Evolutionary conservation across 2,113 vertebrate genomes (phyloP).

Genomic region (Trochalopteron elliotii): DNA sequence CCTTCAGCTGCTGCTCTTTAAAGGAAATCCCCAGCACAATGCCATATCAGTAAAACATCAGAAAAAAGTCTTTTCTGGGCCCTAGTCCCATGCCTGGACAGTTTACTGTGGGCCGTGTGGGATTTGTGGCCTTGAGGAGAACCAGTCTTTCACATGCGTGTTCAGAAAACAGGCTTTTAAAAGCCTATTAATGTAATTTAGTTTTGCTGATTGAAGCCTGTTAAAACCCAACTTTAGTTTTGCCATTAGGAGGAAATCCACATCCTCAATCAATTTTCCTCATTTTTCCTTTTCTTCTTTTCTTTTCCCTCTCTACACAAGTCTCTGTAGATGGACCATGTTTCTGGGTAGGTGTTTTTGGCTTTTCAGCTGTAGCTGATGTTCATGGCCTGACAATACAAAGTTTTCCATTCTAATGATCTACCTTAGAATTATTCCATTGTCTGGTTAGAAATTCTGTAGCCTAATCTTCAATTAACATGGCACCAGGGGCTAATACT

Average conservation of each 20-base stretch:
- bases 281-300: accelerated
- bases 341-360: neutral
- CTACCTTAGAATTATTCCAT: neutral
- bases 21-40: neutral
- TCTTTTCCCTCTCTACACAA: neutral
- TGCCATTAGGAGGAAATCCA: neutral
- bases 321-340: accelerated
- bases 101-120: neutral
- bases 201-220: neutral
- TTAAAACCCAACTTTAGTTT: neutral
- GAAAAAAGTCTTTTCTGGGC: neutral
- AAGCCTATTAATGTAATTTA: neutral
- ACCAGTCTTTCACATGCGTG: accelerated
- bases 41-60: neutral
- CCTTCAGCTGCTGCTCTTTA: neutral
- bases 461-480: neutral
- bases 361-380: neutral
- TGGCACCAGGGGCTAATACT: neutral
- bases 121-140: neutral
- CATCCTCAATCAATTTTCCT: accelerated
- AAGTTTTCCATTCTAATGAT: neutral
- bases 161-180: neutral
- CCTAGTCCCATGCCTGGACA: neutral
- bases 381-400: neutral
- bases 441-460: neutral